These are phyloP conservation scores for Cichladusa arquata DNA, from an alignment of 2,113 vertebrate species.

Conservation along the genomic window DNA sequence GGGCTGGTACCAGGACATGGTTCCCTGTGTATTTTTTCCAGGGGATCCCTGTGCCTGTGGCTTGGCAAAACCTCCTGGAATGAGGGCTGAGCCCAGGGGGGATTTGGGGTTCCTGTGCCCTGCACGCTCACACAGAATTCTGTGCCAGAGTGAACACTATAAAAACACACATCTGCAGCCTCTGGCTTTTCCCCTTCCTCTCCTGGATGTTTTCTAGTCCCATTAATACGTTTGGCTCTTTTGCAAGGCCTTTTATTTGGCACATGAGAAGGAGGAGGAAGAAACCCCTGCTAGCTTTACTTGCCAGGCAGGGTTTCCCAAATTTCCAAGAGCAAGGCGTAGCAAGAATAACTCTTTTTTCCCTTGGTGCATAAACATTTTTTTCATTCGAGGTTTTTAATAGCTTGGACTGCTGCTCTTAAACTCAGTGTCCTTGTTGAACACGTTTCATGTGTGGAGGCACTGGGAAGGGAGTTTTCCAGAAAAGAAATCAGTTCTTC, in stretches of 20 bases:
- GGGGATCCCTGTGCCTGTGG: neutral
- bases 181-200: neutral
- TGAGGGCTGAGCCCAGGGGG: neutral
- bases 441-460: neutral
- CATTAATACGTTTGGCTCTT: slow-evolving; percentile 7
- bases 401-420: slow-evolving; percentile 36
- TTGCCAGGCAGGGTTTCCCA: slow-evolving; percentile 57
- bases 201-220: neutral
- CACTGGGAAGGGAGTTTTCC: neutral
- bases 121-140: neutral
- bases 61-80: neutral
- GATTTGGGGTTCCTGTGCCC: neutral
- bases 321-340: slow-evolving; percentile 19
- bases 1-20: neutral
- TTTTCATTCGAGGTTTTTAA: neutral
- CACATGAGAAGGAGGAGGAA: neutral
- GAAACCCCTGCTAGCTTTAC: neutral
- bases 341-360: neutral
- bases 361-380: neutral
- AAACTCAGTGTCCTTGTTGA: neutral
- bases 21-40: neutral
- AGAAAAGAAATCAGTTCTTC: neutral
- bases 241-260: neutral
- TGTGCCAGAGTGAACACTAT: neutral
- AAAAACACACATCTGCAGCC: neutral